Evolutionary conservation across 2,113 vertebrate species (phyloP), one percentile per base, ranked within the genome.

Genomic region (Malaclemys terrapin): DNA sequence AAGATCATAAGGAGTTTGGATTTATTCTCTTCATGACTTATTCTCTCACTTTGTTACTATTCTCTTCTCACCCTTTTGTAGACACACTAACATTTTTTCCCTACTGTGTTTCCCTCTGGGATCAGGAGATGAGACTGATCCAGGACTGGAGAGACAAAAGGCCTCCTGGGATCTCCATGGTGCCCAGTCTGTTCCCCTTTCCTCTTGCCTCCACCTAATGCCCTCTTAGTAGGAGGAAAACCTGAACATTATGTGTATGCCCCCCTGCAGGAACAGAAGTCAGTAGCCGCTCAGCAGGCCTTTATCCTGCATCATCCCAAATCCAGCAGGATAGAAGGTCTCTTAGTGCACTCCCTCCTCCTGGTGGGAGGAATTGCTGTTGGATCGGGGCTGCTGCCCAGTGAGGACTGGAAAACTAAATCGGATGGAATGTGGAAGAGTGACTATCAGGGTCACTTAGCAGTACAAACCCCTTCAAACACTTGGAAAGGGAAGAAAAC

Each of bases 241-340:
- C 38, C 19, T 16, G 47, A 82, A 78, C 59, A 82, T 25, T 0
- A 0, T 17, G 25, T 38, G 17, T 35, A 0, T 1, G 2, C 19
- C 38, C 88, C 91, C 31, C 20, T 78, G 29, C 4, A 82, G 87
- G n/a, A 88, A 6, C 25, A 87, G 59, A 84, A 80, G 4, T 52
- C 24, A 80, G 72, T 4, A 93, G 69, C 75, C 8, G 10, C 14
- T 16, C 35, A 4, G 49, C 62, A 49, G 91, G 72, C 7, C 92
- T 54, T 84, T 80, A 31, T 62, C 13, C 59, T 83, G 52, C 47
- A 31, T 84, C 27, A 2, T 0, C 89, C 54, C 10, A 59, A 78
- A 45, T 72, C 35, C 17, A 80, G 47, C 11, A 8, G 3, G 11
- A 42, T 16, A 42, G 31, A 79, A 80, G 52, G 31, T 83, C 24